These are phyloP conservation scores for Drosophila falleni DNA, from an alignment of 2,888 invertebrate species.

Conservation along the genomic window DNA sequence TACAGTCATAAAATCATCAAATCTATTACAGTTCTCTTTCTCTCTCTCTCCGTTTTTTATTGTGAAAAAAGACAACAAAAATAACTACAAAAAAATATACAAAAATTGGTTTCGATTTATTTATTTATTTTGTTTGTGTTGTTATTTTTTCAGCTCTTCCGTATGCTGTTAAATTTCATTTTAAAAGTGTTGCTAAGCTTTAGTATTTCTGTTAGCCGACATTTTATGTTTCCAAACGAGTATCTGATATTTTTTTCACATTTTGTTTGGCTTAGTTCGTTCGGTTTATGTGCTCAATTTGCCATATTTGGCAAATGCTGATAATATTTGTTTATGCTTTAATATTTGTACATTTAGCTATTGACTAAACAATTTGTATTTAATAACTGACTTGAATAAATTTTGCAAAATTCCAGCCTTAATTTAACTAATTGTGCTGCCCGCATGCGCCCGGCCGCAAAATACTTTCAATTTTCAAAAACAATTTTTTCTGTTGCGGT, in stretches of 20 bases:
- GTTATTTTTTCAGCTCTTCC: conserved; percentile 36
- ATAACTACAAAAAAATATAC: conserved; percentile 2
- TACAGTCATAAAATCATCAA: conserved; percentile 75
- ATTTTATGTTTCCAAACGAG: conserved; percentile 3
- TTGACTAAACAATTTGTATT: conserved; percentile 22
- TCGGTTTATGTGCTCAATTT: conserved; percentile 38
- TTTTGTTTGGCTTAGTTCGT: conserved; percentile 2
- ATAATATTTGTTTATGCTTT: conserved; percentile 17
- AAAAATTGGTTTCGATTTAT: conserved; percentile 31
- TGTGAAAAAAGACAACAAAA: conserved; percentile 13
- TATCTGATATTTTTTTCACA: neutral
- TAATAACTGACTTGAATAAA: conserved; percentile 20
- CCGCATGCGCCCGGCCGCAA: conserved; percentile 58
- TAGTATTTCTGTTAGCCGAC: conserved; percentile 8
- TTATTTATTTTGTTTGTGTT: conserved; percentile 12
- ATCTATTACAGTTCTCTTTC: conserved; percentile 68
- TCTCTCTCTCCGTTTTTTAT: conserved; percentile 37
- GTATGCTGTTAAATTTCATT: conserved; percentile 42
- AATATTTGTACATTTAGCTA: conserved; percentile 11
- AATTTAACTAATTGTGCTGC: conserved; percentile 68
- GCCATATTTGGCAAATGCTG: conserved; percentile 14
- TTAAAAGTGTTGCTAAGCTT: conserved; percentile 29
- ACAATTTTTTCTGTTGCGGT: conserved; percentile 52
- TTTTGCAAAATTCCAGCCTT: conserved; percentile 37
- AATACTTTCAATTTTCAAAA: conserved; percentile 67